Conservation (phyloP, 2,888 invertebrate genomes). For the Drosophila robusta region DNA sequence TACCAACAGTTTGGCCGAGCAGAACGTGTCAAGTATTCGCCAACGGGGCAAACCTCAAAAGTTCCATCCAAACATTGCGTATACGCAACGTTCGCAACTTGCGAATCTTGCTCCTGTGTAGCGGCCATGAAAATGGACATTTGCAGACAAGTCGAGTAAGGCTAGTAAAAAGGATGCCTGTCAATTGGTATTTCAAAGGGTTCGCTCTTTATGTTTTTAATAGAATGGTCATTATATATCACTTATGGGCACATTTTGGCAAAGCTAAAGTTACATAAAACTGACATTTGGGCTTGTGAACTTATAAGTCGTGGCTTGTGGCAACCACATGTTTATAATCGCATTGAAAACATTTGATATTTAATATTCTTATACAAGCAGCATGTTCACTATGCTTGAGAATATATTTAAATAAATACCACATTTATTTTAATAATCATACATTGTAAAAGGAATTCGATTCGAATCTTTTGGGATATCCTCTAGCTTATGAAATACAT, state of each 20-base stretch:
- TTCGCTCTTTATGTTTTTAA: not conserved
- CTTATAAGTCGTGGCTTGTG: too few species aligned
- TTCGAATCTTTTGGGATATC: too few species aligned
- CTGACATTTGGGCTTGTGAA: not conserved
- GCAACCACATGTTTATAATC: too few species aligned
- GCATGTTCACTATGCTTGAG: too few species aligned
- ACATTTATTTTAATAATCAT: too few species aligned
- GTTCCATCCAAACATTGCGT: slow-evolving; percentile 58
- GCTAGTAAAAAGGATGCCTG: slow-evolving; percentile 7
- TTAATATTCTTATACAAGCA: too few species aligned
- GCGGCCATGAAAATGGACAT: slow-evolving; percentile 32
- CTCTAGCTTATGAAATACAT: too few species aligned
- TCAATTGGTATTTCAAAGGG: slow-evolving; percentile 1
- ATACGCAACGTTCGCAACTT: slow-evolving; percentile 50
- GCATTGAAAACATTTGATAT: too few species aligned
- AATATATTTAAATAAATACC: too few species aligned
- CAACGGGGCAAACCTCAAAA: slow-evolving; percentile 28
- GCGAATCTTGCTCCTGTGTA: slow-evolving; percentile 3
- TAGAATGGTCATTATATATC: slow-evolving; percentile 8
- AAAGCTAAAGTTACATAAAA: not conserved
- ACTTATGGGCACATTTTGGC: slow-evolving; percentile 11
- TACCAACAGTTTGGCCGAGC: slow-evolving; percentile 47
- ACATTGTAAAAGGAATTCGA: too few species aligned
- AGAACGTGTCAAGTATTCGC: slow-evolving; percentile 57
- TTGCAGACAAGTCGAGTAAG: slow-evolving; percentile 16